Base-by-base conservation (phyloP, 2,888 invertebrate genomes). In the Agrotis ipsilon region DNA sequence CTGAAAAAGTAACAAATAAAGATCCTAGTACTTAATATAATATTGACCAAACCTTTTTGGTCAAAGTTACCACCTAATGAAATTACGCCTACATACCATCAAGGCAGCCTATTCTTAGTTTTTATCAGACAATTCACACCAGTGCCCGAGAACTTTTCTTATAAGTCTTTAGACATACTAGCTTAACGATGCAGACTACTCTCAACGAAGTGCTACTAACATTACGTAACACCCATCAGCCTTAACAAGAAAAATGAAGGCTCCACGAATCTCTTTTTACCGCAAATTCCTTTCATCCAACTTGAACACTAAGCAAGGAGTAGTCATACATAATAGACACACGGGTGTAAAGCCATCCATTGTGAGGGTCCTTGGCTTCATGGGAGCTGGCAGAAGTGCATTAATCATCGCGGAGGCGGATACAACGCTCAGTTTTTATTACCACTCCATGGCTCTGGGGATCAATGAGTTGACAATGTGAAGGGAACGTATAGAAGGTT, bases 321-420 rank as follows among this genome's bases (percentile, higher is more conserved):
- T 70, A 67, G 61, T 71, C 46, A 65, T 72, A 84, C 73, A 84
- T 80, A 84, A 84, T 75, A 80, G 82, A 78, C 82, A 78, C 76
- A 61, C 69, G 83, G 76, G 71, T 82, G 80, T 82, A 75, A 78
- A 82, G 80, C 85, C 80, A 82, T 86, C 79, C 72, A 84, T 86
- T 84, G 86, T 86, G 52, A 71, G 72, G 74, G 70, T 81, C 86
- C 83, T 80, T 70, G 77, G 85, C 80, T 78, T 83, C 69, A 80
- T 78, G 83, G 86, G 86, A 81, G 85, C 80, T 82, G 80, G 80
- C 74, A 79, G 68, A 79, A 79, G 78, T 85, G 81, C 86, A 86
- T 86, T 86, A 85, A 86, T 86, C 86, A 86, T 86, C 69, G 68
- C 67, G 67, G 60, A 80, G 80, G 85, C 84, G 85, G 85, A 82